phyloP scores from a whole-genome alignment of 92 coral and sea anemone genomes.

The Scolanthus callimorphus region DNA sequence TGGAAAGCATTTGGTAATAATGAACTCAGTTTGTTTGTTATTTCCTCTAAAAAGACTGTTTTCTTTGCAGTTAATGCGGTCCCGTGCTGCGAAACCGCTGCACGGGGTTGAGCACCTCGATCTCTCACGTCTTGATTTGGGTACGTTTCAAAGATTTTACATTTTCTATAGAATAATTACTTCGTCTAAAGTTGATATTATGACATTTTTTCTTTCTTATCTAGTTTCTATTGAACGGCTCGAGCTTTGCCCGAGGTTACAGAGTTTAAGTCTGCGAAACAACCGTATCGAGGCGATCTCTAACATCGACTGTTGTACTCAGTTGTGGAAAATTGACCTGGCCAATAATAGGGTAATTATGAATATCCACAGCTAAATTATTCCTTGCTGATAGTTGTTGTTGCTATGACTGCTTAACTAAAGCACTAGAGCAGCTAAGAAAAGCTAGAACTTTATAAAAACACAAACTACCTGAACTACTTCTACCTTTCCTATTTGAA shows the following conservation, averaged over 20 bases:
- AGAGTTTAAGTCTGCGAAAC: conserved; percentile 66
- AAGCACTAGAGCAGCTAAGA: too few relatives aligned
- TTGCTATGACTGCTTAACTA: too few relatives aligned
- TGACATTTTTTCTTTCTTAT: neutral
- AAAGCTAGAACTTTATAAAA: too few relatives aligned
- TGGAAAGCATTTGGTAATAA: neutral
- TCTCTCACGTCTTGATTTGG: conserved; percentile 83
- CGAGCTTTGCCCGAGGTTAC: conserved; percentile 88
- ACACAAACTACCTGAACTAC: too few relatives aligned
- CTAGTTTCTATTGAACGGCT: conserved; percentile 83
- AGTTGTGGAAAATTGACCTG: conserved; percentile 94
- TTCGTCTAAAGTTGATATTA: neutral
- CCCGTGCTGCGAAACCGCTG: conserved; percentile 85
- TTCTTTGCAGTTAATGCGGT: conserved; percentile 74
- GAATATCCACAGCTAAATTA: too few relatives aligned
- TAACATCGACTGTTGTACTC: conserved; percentile 82
- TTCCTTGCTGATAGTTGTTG: too few relatives aligned
- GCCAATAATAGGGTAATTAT: conserved; percentile 94
- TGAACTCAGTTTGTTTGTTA: neutral
- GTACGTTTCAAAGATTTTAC: too few relatives aligned
- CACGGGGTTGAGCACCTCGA: conserved; percentile 80
- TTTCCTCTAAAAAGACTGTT: neutral
- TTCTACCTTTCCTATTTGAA: too few relatives aligned
- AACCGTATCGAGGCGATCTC: conserved; percentile 80
- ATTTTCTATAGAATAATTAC: too few relatives aligned